Conservation (phyloP, 2,888 invertebrate species). For the Orthosia gracilis region DNA sequence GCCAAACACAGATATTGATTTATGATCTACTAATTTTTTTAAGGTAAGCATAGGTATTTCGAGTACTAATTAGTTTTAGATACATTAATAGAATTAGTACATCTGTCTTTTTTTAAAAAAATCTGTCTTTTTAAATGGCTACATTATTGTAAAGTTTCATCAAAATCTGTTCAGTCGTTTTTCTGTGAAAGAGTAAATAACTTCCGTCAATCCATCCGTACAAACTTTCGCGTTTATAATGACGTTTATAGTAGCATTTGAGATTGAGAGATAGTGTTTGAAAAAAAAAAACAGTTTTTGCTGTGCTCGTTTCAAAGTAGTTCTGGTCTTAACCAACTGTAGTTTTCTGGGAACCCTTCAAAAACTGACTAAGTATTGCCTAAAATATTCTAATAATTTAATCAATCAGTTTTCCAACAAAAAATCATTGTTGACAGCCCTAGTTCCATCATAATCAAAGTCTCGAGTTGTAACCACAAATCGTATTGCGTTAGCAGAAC, state of each 20-base stretch:
- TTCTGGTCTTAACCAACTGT: neutral
- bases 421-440: slow-evolving; percentile 32
- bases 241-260: too few species aligned
- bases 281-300: neutral
- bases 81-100: too few species aligned
- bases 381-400: neutral
- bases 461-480: slow-evolving; percentile 56
- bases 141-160: too few species aligned
- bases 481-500: slow-evolving; percentile 52
- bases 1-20: neutral
- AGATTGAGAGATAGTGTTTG: too few species aligned
- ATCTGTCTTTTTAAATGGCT: too few species aligned
- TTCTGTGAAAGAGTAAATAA: too few species aligned
- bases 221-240: too few species aligned
- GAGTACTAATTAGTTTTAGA: neutral
- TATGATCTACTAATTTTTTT: neutral
- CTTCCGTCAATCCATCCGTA: too few species aligned
- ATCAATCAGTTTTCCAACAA: neutral
- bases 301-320: neutral
- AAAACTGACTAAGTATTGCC: neutral
- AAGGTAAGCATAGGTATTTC: neutral
- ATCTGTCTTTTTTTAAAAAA: too few species aligned
- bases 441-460: slow-evolving; percentile 52
- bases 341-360: neutral
- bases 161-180: too few species aligned